phyloP scores from a whole-genome alignment of 1,140 invertebrate species.

The Drosophila cardini region DNA sequence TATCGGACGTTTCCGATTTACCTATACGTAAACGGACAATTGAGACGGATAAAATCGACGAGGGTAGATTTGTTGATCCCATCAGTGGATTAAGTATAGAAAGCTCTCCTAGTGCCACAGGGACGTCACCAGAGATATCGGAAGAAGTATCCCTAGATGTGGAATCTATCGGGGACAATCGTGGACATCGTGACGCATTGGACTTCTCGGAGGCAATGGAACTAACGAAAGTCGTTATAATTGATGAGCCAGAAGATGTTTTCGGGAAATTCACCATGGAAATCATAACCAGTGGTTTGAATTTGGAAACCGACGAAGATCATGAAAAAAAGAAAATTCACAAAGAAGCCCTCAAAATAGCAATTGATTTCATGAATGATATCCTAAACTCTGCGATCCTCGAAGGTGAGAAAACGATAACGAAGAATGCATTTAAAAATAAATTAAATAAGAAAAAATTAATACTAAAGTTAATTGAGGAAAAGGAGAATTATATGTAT shows the following conservation, averaged over 20 bases:
- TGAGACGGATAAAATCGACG: neutral
- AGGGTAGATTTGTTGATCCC: neutral
- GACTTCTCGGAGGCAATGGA: neutral
- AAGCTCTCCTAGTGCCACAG: neutral
- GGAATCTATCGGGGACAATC: neutral
- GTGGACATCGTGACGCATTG: neutral
- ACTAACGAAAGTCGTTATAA: neutral
- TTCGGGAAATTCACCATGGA: neutral
- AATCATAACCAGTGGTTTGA: too few relatives aligned
- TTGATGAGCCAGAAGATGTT: neutral
- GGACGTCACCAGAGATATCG: neutral
- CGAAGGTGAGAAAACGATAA: neutral
- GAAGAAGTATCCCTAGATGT: neutral
- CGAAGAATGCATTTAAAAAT: neutral
- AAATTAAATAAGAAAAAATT: constrained; percentile 48
- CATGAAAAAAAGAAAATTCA: neutral
- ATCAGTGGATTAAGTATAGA: neutral
- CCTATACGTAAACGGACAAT: neutral
- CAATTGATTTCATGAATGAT: neutral
- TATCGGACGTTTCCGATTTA: constrained; percentile 5
- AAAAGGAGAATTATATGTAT: neutral
- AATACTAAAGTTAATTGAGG: neutral
- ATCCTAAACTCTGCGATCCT: neutral
- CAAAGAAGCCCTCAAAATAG: neutral
- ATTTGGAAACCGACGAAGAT: neutral